Percentiles rank a stretch among this genome's conserved stretches.
These are phyloP conservation scores for Pipa parva DNA, from an alignment of 2,113 vertebrate genomes.

Conservation along the genomic window DNA sequence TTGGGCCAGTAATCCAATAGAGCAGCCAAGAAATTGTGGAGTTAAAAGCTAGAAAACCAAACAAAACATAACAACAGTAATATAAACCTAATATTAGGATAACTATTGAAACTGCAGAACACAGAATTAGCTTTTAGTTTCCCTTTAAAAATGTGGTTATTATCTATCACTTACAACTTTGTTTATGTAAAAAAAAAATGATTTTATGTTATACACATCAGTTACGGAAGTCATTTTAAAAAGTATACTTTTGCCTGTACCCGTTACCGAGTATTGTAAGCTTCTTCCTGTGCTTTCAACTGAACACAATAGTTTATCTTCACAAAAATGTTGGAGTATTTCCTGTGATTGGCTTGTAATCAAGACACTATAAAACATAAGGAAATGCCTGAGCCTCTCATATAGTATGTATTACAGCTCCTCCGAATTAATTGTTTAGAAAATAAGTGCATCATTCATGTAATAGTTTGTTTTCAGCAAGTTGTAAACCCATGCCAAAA, in stretches of 20 bases:
- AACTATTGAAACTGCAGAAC: no score
- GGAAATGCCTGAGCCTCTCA: constrained; percentile 19
- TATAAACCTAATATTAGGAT: no score
- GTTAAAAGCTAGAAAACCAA: no score
- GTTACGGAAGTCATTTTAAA: not conserved
- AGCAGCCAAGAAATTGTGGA: no score
- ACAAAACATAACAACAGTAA: no score
- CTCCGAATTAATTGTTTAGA: not conserved
- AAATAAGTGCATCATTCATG: not conserved
- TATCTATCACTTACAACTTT: no score
- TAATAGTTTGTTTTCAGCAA: not conserved
- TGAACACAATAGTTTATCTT: constrained; percentile 39
- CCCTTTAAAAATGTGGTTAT: no score
- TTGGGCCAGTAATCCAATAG: no score
- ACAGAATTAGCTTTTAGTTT: no score
- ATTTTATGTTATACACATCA: no score
- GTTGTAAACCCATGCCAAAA: no score
- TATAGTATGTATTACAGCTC: not conserved
- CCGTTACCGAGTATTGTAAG: constrained; percentile 38
- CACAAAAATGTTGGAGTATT: constrained; percentile 17
- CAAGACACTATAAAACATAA: constrained; percentile 22
- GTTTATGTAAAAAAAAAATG: no score
- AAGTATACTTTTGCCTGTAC: constrained; percentile 15
- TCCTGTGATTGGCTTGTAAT: constrained; percentile 27
- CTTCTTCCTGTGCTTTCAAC: constrained; percentile 37